A percentile compares a stretch with the other conserved stretches of the same genome.
These are phyloP conservation scores for Yponomeuta sedellus DNA, from an alignment of 2,888 invertebrate species.

Conservation along the genomic window DNA sequence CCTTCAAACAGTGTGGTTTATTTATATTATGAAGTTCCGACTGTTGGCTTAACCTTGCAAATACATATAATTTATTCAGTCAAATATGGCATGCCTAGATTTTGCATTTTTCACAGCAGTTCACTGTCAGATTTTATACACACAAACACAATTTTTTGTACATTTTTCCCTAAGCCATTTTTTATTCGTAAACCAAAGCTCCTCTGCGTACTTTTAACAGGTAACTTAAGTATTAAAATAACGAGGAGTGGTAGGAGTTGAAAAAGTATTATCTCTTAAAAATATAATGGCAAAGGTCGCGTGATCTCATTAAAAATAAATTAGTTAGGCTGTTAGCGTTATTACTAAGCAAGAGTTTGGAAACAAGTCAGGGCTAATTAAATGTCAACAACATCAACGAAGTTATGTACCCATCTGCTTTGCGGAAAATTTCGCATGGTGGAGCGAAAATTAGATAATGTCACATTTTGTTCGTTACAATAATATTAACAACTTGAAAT, in stretches of 20 bases:
- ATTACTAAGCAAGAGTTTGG: neutral
- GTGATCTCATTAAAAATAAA: slow-evolving; percentile 11
- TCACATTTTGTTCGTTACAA: neutral
- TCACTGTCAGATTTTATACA: no score
- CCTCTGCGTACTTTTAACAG: no score
- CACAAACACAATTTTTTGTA: no score
- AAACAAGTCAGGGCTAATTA: neutral
- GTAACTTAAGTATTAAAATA: neutral
- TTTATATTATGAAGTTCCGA: no score
- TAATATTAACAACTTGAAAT: no score
- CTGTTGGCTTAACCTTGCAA: no score
- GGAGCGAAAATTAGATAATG: neutral
- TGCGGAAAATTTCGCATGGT: neutral
- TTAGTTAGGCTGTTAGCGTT: slow-evolving; percentile 5
- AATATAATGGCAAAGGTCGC: neutral
- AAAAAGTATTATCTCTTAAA: slow-evolving; percentile 11
- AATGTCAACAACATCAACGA: neutral
- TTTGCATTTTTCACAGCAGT: no score
- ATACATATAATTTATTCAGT: no score
- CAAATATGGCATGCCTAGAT: no score
- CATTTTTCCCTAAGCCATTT: no score
- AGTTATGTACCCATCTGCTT: neutral
- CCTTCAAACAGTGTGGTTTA: no score
- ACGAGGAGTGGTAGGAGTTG: neutral
- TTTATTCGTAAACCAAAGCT: no score